Evolutionary conservation across 2,888 invertebrate genomes (phyloP).

Genomic region (Drosophila pegasa): DNA sequence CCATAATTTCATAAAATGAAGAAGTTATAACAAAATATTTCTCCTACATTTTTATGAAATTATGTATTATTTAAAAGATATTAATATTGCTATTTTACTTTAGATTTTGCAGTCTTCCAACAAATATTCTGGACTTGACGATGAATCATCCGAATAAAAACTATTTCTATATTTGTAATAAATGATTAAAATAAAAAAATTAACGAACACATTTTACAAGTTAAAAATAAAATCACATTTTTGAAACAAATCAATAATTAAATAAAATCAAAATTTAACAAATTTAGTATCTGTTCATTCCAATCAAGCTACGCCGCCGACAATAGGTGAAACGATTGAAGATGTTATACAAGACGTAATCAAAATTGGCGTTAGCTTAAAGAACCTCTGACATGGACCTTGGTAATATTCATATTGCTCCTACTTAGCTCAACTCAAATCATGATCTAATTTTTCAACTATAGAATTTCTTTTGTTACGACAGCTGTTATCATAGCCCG

Average conservation of each 20-base stretch:
- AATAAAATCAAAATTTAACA: conserved; percentile 5
- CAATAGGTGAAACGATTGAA: too few relatives aligned
- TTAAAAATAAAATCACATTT: conserved; percentile 50
- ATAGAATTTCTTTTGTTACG: not conserved
- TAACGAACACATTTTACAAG: conserved; percentile 55
- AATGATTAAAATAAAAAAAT: conserved; percentile 58
- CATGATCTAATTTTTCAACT: too few relatives aligned
- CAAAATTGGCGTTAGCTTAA: not conserved
- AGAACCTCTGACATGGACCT: not conserved
- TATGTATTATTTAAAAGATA: too few relatives aligned
- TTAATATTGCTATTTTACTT: conserved; percentile 52
- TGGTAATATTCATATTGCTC: not conserved
- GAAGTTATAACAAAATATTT: too few relatives aligned
- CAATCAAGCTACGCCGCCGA: not conserved
- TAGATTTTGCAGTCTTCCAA: conserved; percentile 91
- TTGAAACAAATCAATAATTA: conserved; percentile 26
- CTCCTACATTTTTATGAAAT: too few relatives aligned
- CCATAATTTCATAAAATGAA: not conserved
- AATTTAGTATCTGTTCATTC: not conserved
- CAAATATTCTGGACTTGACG: conserved; percentile 90
- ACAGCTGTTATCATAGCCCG: not conserved
- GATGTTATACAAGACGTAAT: not conserved
- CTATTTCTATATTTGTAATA: conserved; percentile 82
- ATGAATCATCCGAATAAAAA: conserved; percentile 86
- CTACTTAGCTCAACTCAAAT: not conserved